Evolutionary conservation across 2,113 vertebrate species (phyloP), one percentile per base, ranked within the genome.

Genomic region (Morphnarchus princeps): DNA sequence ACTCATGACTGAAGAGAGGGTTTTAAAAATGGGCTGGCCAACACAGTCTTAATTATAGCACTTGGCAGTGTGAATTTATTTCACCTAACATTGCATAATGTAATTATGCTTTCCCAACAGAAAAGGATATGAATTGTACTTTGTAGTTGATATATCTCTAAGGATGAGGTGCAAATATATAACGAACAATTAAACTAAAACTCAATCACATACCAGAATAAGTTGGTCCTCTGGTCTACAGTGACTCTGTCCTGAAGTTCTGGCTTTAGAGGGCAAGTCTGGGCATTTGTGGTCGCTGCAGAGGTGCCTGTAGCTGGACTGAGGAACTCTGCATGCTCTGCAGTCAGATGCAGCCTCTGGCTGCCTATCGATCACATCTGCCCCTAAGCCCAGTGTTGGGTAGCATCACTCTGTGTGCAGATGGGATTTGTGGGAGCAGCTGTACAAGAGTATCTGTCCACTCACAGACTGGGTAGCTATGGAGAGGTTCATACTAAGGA

Each of bases 1-100:
- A 83, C 67, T 82, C 76, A 47, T 73, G 43, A 90, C 63, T 94
- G 70, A 93, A 95, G 59, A 71, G 54, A 82, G 38, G 49, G 28
- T 65, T 96, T 97, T 77, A 63, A 76, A 96, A 94, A 85, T 34
- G 36, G 74, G 7, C 29, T 72, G 90, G 82, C 77, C 91, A 91
- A 28, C 73, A 76, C 4, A 55, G 61, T 73, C 85, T 93, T 91
- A 94, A 94, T 96, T 95, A 90, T 22, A 92, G 40, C 15, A 93
- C 38, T 91, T 96, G 73, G 73, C 34, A 70, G 28, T 4, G 8
- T 77, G 38, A 91, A 95, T 97, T 93, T 95, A 71, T 90, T 93
- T 96, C 13, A 28, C 73, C 47, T 92, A 94, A 80, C 2, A 3
- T 40, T 84, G 40, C 11, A 10, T 91, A 82, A 92, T 43, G n/a